Evolutionary conservation across 2,113 vertebrate genomes (phyloP).

Genomic region (Alligator mississippiensis): DNA sequence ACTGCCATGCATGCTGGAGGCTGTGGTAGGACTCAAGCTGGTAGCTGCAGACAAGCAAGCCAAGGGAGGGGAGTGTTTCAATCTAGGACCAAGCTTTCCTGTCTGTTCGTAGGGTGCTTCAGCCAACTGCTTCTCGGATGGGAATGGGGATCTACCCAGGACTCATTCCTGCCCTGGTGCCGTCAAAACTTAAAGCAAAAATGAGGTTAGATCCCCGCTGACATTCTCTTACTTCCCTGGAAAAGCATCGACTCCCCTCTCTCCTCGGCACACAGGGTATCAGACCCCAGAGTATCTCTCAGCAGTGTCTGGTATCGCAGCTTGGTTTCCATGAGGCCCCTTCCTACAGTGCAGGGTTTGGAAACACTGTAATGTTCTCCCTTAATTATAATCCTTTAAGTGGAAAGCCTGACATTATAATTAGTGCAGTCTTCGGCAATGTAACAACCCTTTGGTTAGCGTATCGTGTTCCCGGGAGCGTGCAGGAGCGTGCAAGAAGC

Average conservation of each 20-base stretch:
- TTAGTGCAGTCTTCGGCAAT: conserved; percentile 38
- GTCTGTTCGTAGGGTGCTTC: rapidly evolving
- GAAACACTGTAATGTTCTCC: conserved; percentile 60
- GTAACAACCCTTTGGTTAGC: conserved; percentile 10
- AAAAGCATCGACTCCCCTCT: neutral
- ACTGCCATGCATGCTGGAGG: neutral
- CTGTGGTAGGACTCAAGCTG: neutral
- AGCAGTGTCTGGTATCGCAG: rapidly evolving
- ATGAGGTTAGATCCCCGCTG: neutral
- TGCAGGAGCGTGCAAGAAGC: rapidly evolving
- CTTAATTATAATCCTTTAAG: conserved; percentile 51
- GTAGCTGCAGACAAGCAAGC: neutral
- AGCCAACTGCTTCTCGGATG: neutral
- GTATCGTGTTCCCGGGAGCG: neutral
- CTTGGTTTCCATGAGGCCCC: neutral
- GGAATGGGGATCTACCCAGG: rapidly evolving
- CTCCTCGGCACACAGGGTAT: too few species aligned
- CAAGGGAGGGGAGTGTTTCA: neutral
- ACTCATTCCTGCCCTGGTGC: neutral
- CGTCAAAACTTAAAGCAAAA: neutral
- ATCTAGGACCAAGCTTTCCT: neutral
- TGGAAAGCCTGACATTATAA: conserved; percentile 60
- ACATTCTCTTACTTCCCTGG: neutral
- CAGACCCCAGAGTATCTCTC: neutral
- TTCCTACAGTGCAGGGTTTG: conserved; percentile 30